Evolutionary conservation across 2,797 vertebrate genomes (phyloP), one percentile per base, ranked within the genome.

Genomic region (Hypotaenidia okinawae): DNA sequence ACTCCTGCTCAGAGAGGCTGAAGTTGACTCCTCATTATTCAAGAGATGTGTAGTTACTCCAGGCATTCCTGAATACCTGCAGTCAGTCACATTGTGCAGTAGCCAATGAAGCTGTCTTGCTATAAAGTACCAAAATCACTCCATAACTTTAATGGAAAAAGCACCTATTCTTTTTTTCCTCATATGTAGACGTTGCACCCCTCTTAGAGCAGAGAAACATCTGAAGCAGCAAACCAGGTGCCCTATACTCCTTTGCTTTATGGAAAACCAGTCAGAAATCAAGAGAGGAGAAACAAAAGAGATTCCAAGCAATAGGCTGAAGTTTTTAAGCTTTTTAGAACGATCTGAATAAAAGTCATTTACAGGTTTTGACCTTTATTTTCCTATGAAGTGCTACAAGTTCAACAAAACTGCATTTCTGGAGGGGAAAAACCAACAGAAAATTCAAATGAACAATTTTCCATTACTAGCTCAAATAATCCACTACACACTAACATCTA

Each of bases 291-390:
- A 85, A 90, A 77, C 2, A 59, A 66, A 35, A 77, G 19, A 61
- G 7, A 57, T 81, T 41, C 16, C 23, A 72, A 45, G 11, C 6
- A 8, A 59, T 2, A 70, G 16, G 5, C 17, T 49, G 11, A 61
- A 77, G 23, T 52, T 49, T 74, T 25, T 49, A 51, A 70, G 25
- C 33, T 67, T 85, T 89, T 33, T 61, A 61, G 35, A 76, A 87
- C 59, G 16, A 57, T 21, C 8, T 63, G 27, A 79, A 74, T n/a
- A 35, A 76, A 80, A 13, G 37, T 61, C 35, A n/a, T 11, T 66
- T 41, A 43, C 4, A 87, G 10, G 3, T 57, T 63, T 47, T 0
- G 0, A 84, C 6, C 0, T 62, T 54, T 52, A 45, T 35, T 11
- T 30, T 74, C 14, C 45, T 74, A n/a, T 51, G 27, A 77, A 93